Evolutionary conservation across 1,140 invertebrate species (phyloP), one percentile per base, ranked within the genome.

Genomic region (Halesus radiatus): DNA sequence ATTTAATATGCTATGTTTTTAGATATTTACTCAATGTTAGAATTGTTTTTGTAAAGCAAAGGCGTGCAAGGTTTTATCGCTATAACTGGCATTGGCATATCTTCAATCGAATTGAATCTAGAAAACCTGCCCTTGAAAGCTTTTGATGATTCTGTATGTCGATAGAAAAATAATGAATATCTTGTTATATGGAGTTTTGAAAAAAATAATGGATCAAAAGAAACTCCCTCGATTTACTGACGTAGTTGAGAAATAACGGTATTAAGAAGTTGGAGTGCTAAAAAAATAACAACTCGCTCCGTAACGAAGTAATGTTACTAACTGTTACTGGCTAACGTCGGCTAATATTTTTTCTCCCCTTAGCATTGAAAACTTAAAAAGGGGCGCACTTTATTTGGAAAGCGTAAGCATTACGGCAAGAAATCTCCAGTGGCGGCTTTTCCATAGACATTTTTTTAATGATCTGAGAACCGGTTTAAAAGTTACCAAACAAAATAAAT

Each of bases 261-360:
- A 32, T 72, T 72, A 53, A 64, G 56, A 58, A 76, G 23, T 76
- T 66, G 13, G 22, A 78, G 76, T 29, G 62, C 23, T n/a, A 54
- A 79, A 73, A 60, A 79, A 79, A 79, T 60, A 60, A 70, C 50
- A 50, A 79, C 15, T 16, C 16, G 29, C 53, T 64, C 37, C 15
- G 72, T 80, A 80, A 80, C 60, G 78, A 80, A 79, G 78, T 74
- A 72, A 68, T 75, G 78, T 60, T 80, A 75, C 78, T 75, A n/a
- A n/a, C n/a, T n/a, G n/a, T n/a, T n/a, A n/a, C n/a, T 66, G 22
- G 62, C 32, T 54, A 74, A 56, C 76, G 56, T 66, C 22, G 37
- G 37, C 54, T 75, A 78, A 78, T 72, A 78, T 72, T 74, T 45
- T 45, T 45, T 81, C 72, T 76, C 62, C 58, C 72, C 74, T n/a